Evolutionary conservation across 2,888 invertebrate species (phyloP), one percentile per base, ranked within the genome.

Genomic region (Caenorhabditis japonica): DNA sequence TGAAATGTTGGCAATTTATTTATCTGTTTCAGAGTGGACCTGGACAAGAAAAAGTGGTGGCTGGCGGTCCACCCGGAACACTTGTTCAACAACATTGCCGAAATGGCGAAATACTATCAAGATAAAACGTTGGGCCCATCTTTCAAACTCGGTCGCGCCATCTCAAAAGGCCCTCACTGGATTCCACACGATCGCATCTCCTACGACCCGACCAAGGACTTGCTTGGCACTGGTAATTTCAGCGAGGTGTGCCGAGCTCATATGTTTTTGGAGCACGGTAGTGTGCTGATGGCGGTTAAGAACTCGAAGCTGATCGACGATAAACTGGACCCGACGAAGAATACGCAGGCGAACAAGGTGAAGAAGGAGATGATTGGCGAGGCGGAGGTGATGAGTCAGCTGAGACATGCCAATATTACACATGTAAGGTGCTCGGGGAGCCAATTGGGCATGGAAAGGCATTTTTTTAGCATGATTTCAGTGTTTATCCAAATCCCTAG

Each of bases 381-480:
- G 52, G 83, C 83, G 8, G 70, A 80, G 43, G 49, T 75, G 7
- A 83, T 83, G 83, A 64, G 60, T 36, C 68, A 62, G 39, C 76
- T 77, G 41, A 38, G 52, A 4, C 80, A 83, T 43, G 52, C 68
- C 12, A 55, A 82, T 52, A 71, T 82, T 36, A 75, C 80, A 30
- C 52, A n/a, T n/a, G n/a, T n/a, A n/a, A n/a, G n/a, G n/a, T n/a
- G n/a, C n/a, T n/a, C n/a, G n/a, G n/a, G n/a, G n/a, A n/a, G n/a
- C n/a, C n/a, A n/a, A n/a, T n/a, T n/a, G n/a, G n/a, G n/a, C n/a
- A n/a, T n/a, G n/a, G n/a, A n/a, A n/a, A n/a, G n/a, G n/a, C n/a
- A n/a, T n/a, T n/a, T n/a, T n/a, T n/a, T n/a, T n/a, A n/a, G n/a
- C n/a, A n/a, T n/a, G n/a, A n/a, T n/a, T n/a, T n/a, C n/a, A n/a